Evolutionary conservation across 2,888 invertebrate genomes (phyloP).

Genomic region (Pocota personata): DNA sequence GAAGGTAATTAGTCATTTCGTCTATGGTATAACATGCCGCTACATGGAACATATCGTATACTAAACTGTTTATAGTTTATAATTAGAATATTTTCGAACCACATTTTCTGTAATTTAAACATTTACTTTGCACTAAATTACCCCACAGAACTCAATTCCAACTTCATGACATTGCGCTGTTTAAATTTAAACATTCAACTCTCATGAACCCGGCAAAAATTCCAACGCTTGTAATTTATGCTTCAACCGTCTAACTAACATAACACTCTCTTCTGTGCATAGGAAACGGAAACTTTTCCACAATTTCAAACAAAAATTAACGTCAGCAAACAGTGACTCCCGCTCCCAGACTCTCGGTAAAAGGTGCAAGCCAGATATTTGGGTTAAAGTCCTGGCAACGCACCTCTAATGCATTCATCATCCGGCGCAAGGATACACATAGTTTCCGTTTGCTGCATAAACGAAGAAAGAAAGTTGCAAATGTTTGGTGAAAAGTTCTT

Average conservation of each 20-base stretch:
- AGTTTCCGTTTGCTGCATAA: conserved; percentile 1
- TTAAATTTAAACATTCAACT: conserved; percentile 51
- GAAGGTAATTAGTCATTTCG: too few relatives aligned
- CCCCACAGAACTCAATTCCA: conserved; percentile 46
- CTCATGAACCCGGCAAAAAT: neutral
- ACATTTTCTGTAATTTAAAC: neutral
- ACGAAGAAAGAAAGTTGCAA: conserved; percentile 50
- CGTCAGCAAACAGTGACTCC: conserved; percentile 57
- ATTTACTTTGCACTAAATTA: neutral
- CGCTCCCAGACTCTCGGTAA: neutral
- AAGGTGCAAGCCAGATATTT: conserved; percentile 53
- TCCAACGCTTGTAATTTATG: conserved; percentile 64
- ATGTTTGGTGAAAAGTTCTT: conserved; percentile 62
- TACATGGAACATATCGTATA: too few relatives aligned
- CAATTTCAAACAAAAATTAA: conserved; percentile 67
- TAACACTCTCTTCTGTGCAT: conserved; percentile 3
- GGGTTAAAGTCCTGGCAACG: conserved; percentile 59
- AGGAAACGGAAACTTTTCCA: conserved; percentile 61
- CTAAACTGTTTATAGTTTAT: too few relatives aligned
- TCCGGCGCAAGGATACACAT: conserved; percentile 44
- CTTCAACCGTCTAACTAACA: conserved; percentile 47
- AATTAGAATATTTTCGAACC: too few relatives aligned
- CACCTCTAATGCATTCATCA: conserved; percentile 70
- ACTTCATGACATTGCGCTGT: conserved; percentile 57
- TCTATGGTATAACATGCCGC: too few relatives aligned